phyloP scores from a whole-genome alignment of 1,140 invertebrate species.

The Anadara kagoshimensis region DNA sequence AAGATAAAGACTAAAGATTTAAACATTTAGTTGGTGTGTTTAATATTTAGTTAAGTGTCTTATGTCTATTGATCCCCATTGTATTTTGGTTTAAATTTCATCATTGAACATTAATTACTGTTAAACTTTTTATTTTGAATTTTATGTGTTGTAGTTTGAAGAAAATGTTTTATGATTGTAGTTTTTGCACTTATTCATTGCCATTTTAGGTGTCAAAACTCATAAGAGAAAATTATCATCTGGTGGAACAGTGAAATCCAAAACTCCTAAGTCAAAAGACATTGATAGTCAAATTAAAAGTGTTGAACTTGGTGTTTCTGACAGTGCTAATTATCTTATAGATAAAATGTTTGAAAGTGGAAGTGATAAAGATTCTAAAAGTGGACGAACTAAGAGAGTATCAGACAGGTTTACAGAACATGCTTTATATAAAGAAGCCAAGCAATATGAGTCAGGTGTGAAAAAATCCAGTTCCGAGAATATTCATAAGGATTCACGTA shows the following conservation, averaged over 20 bases:
- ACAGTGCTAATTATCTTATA: conserved; percentile 59
- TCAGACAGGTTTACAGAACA: conserved; percentile 54
- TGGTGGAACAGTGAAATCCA: conserved; percentile 9
- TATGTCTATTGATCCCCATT: too few species aligned
- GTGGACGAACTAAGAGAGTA: conserved; percentile 12
- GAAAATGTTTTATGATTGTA: too few species aligned
- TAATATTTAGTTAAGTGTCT: too few species aligned
- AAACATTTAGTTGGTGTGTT: too few species aligned
- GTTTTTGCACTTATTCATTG: background rate
- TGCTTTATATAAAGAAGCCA: conserved; percentile 56
- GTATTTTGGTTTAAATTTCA: too few species aligned
- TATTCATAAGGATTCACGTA: background rate
- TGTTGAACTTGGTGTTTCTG: conserved; percentile 34
- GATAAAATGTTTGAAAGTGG: conserved; percentile 62
- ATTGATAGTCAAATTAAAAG: conserved; percentile 4
- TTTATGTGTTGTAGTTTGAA: too few species aligned
- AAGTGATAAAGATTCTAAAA: conserved; percentile 5
- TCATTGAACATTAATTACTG: too few species aligned
- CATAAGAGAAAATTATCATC: conserved; percentile 32
- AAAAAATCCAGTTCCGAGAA: conserved; percentile 15
- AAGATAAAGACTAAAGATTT: too few species aligned
- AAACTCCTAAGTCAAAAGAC: conserved; percentile 30
- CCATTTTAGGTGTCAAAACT: conserved; percentile 19
- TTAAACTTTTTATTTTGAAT: too few species aligned
- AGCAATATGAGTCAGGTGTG: conserved; percentile 49